Percentiles rank a stretch among this genome's conserved stretches.
Conservation (phyloP, 2,797 vertebrate species). For the Sarcoramphus papa region DNA sequence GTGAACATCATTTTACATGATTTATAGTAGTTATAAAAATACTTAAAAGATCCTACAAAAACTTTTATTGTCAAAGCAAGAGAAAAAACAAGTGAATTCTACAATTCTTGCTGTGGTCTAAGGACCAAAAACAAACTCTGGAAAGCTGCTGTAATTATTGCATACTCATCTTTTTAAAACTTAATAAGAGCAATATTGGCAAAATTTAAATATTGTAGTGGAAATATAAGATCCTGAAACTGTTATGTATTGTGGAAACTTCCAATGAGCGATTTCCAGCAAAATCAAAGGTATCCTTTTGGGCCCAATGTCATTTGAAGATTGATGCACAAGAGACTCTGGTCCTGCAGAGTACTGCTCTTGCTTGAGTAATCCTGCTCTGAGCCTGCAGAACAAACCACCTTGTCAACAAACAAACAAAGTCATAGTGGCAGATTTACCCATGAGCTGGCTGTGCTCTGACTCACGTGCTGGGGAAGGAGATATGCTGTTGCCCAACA, state of each 20-base stretch:
- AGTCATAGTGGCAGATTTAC: not conserved
- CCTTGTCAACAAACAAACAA: not conserved
- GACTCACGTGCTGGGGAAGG: rapidly evolving
- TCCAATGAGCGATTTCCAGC: not conserved
- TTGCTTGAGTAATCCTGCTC: not conserved
- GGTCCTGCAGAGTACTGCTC: not conserved
- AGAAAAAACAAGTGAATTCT: not conserved
- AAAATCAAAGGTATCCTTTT: not conserved
- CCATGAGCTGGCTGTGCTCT: not conserved
- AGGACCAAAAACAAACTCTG: not conserved
- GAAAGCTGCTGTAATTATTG: not conserved
- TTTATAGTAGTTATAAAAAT: not conserved
- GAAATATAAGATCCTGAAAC: not conserved
- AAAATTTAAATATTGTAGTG: not conserved
- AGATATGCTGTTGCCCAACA: not conserved
- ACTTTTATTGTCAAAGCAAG: not conserved
- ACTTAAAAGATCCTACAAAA: not conserved
- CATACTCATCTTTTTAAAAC: not conserved
- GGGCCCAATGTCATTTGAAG: not conserved
- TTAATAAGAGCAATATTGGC: not conserved
- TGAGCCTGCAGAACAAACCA: not conserved
- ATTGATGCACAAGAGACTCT: not conserved
- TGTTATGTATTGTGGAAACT: not conserved
- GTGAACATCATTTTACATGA: not conserved
- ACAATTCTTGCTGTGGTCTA: not conserved